Evolutionary conservation across 2,888 invertebrate genomes (phyloP).

Genomic region (Noctua janthe): DNA sequence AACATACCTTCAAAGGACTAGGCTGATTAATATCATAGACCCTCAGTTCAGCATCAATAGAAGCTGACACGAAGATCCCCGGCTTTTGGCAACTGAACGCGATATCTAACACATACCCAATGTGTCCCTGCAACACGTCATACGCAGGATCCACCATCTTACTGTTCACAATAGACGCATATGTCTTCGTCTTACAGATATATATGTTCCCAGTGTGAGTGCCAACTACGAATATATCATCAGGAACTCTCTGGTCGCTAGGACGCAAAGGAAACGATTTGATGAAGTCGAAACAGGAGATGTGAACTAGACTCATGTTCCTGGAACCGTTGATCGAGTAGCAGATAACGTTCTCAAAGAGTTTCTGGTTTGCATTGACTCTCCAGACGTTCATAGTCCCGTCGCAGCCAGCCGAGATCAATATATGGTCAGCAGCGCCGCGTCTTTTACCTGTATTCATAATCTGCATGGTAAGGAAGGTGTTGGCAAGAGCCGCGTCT

Average conservation of each 20-base stretch:
- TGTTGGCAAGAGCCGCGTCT: slow-evolving; percentile 76
- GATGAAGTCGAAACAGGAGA: slow-evolving; percentile 82
- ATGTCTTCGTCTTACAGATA: slow-evolving; percentile 76
- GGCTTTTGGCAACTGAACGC: slow-evolving; percentile 80
- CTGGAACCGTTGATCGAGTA: slow-evolving; percentile 78
- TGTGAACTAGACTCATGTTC: slow-evolving; percentile 74
- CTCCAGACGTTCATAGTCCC: slow-evolving; percentile 83
- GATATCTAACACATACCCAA: slow-evolving; percentile 79
- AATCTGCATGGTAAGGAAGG: slow-evolving; percentile 79
- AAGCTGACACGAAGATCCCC: slow-evolving; percentile 80
- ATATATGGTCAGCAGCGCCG: slow-evolving; percentile 80
- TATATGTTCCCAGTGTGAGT: slow-evolving; percentile 78
- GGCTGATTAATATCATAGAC: slow-evolving; percentile 80
- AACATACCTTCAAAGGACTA: slow-evolving; percentile 80
- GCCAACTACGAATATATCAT: slow-evolving; percentile 83
- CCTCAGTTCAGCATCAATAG: slow-evolving; percentile 83
- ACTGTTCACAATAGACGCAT: slow-evolving; percentile 60
- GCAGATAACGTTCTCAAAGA: slow-evolving; percentile 79
- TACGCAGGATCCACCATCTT: slow-evolving; percentile 78
- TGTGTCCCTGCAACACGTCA: slow-evolving; percentile 77
- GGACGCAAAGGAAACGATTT: slow-evolving; percentile 77
- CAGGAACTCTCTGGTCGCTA: slow-evolving; percentile 74
- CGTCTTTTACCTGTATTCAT: slow-evolving; percentile 79
- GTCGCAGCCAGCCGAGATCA: slow-evolving; percentile 77
- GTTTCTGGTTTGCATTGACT: slow-evolving; percentile 77